Base-by-base conservation (phyloP, 1,140 invertebrate species). In the Bombus breviceps region DNA sequence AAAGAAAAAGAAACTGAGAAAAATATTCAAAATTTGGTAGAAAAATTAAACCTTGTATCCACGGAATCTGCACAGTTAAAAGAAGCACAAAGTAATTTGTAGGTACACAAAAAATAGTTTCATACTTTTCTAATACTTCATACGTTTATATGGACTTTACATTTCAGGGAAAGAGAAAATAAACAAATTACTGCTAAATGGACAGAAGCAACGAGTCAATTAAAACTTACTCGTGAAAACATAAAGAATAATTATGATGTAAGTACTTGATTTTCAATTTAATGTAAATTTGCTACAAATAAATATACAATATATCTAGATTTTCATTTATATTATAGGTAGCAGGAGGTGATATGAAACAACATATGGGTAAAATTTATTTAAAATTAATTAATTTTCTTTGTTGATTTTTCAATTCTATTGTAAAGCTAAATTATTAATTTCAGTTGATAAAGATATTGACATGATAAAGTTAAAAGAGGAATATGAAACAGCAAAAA, bases 401-500 rank as follows among this genome's bases (percentile, higher is more conserved):
- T 59, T 18, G n/a, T 47, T 13, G 32, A n/a, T 18, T 76, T 22
- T 41, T 64, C 8, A 73, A 66, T 8, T 41, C 25, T 32, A n/a
- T 53, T 34, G 12, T 34, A 18, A 62, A 41, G 43, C 83, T 6
- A 64, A 62, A 57, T 72, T 72, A 18, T 78, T 41, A 13, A 3
- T 85, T 85, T 59, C 39, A 86, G 77, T 88, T 6, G 53, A 74
- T 10, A 76, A 79, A 6, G 86, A 90, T 84, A 69, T 83, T 10
- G 88, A 92, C 34, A 68, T 85, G 2, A 80, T 91, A 81, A 92
- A 95, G 88, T 87, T 96, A n/a, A 89, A 96, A 78, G 96, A 97
- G 92, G 97, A 97, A 75, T 96, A 97, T 89, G 96, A 97, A 84
- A 94, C 96, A 81, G 95, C 96, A 25, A 96, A 97, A 85, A 96